Conservation (phyloP, 2,113 vertebrate species). For the Rhagologus leucostigma region DNA sequence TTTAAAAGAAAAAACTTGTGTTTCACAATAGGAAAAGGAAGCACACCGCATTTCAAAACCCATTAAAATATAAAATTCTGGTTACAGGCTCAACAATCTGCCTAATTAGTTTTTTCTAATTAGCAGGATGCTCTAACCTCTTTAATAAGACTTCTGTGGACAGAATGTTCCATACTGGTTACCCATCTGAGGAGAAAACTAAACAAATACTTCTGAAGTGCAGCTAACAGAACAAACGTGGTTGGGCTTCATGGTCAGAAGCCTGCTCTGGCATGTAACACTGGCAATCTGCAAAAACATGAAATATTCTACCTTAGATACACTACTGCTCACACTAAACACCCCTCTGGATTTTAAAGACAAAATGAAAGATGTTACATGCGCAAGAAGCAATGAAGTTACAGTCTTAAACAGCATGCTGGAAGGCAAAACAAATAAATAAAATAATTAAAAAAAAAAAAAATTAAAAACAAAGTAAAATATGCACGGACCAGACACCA, state of each 20-base stretch:
- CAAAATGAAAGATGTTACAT: not conserved
- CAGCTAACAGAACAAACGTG: slow-evolving; percentile 54
- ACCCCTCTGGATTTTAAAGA: not conserved
- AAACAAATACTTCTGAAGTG: slow-evolving; percentile 47
- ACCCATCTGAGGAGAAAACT: slow-evolving; percentile 59
- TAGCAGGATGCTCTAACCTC: slow-evolving; percentile 61
- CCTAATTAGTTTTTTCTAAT: slow-evolving; percentile 66
- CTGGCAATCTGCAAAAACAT: not conserved
- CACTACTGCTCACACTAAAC: not conserved
- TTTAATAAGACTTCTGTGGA: slow-evolving; percentile 66
- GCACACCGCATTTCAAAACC: not conserved
- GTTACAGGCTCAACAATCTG: slow-evolving; percentile 63
- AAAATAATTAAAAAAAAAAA: not conserved
- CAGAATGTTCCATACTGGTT: slow-evolving; percentile 69
- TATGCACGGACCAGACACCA: not conserved
- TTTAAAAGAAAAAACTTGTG: not conserved
- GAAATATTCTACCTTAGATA: not conserved
- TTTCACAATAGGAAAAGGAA: slow-evolving; percentile 19
- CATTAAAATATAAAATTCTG: slow-evolving; percentile 61
- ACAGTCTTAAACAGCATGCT: not conserved
- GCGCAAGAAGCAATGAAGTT: not conserved
- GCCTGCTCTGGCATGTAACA: not conserved
- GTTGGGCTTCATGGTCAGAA: slow-evolving; percentile 33
- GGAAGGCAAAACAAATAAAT: not conserved
- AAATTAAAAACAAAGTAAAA: not conserved